Percentiles rank a stretch among this genome's conserved stretches.
These are phyloP conservation scores for Okamejei kenojei DNA, from an alignment of 2,797 vertebrate species.

Conservation along the genomic window DNA sequence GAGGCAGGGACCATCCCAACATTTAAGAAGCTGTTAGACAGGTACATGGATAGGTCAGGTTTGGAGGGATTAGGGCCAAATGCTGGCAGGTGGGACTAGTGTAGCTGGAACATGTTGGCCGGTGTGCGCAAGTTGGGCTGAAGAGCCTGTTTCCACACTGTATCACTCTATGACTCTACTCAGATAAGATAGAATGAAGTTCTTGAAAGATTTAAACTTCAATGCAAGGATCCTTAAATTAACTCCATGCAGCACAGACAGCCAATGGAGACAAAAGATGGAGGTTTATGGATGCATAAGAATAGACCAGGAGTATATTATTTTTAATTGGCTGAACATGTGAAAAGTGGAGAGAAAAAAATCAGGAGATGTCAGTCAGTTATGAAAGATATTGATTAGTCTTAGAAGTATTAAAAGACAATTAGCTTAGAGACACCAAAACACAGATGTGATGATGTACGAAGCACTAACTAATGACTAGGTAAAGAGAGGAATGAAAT, in stretches of 20 bases:
- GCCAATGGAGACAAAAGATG: neutral
- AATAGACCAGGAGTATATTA: neutral
- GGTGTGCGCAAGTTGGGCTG: too few species aligned
- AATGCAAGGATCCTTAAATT: neutral
- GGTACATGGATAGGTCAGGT: too few species aligned
- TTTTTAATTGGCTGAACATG: neutral
- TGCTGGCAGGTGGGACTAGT: too few species aligned
- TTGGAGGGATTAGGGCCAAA: too few species aligned
- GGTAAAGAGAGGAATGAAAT: neutral
- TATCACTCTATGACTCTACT: too few species aligned
- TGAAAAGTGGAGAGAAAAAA: neutral
- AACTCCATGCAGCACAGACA: neutral
- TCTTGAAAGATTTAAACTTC: neutral
- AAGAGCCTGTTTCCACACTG: too few species aligned
- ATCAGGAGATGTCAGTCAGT: neutral
- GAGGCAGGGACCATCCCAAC: too few species aligned
- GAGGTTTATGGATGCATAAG: neutral
- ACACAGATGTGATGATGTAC: too few species aligned
- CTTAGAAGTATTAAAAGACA: neutral
- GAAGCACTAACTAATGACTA: neutral
- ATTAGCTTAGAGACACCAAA: neutral
- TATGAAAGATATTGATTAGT: neutral
- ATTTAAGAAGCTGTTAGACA: too few species aligned
- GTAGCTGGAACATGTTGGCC: too few species aligned
- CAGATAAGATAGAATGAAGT: neutral